phyloP scores from a whole-genome alignment of 2,888 invertebrate genomes.

The Dysmachus trigonus region DNA sequence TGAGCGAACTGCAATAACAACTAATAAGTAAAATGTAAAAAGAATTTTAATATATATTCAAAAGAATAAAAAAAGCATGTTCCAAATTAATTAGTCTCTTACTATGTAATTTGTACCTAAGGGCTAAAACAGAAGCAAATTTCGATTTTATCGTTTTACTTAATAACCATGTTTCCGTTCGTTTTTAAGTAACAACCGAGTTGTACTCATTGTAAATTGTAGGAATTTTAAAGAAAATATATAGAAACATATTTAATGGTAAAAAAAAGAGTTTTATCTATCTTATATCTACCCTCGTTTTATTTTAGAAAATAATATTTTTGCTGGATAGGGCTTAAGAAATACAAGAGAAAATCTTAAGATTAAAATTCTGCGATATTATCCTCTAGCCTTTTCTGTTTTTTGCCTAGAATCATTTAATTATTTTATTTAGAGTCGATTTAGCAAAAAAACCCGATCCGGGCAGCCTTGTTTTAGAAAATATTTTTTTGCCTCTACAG shows the following conservation, averaged over 20 bases:
- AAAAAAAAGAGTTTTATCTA: not conserved
- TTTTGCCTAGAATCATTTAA: too few species aligned
- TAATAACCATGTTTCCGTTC: constrained; percentile 3
- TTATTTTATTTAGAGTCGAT: too few species aligned
- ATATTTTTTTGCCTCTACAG: too few species aligned
- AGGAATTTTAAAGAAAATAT: constrained; percentile 34
- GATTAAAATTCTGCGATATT: too few species aligned
- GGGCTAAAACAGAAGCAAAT: not conserved
- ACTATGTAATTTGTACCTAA: not conserved
- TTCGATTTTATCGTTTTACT: constrained; percentile 23
- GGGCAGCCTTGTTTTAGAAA: too few species aligned
- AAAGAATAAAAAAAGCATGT: not conserved
- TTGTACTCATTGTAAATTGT: constrained; percentile 36
- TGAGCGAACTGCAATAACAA: not conserved
- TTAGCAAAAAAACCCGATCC: too few species aligned
- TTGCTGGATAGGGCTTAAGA: too few species aligned
- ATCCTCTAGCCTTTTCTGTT: too few species aligned
- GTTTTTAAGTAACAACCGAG: constrained; percentile 13
- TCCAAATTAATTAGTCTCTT: constrained; percentile 14
- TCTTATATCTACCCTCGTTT: not conserved
- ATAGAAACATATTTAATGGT: constrained; percentile 31
- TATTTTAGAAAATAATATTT: too few species aligned
- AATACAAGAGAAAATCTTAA: too few species aligned
- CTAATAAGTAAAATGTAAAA: not conserved
- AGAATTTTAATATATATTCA: constrained; percentile 14